Percentiles rank a stretch among this genome's conserved stretches.
Conservation (phyloP, 2,113 vertebrate genomes). For the Semicossyphus pulcher region DNA sequence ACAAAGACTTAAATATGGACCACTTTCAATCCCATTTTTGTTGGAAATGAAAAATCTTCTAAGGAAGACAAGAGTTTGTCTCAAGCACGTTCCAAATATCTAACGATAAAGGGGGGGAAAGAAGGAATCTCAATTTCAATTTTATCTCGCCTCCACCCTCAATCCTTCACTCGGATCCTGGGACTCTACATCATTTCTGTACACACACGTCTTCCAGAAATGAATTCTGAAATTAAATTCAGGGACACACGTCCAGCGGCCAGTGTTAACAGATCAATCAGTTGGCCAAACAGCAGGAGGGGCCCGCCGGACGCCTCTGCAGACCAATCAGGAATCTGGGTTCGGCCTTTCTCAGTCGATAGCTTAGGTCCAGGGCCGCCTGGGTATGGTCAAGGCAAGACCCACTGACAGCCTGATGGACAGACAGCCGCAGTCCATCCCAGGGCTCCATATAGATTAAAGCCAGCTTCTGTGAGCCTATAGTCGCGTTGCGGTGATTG, state of each 20-base stretch:
- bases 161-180: slow-evolving; percentile 57
- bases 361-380: slow-evolving; percentile 58
- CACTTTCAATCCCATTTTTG: slow-evolving; percentile 4
- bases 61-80: neutral
- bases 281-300: slow-evolving; percentile 77
- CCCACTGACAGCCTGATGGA: slow-evolving; percentile 69
- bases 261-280: slow-evolving; percentile 81
- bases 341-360: slow-evolving; percentile 62
- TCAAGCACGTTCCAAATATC: slow-evolving; percentile 32
- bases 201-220: slow-evolving; percentile 73
- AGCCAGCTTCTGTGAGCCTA: slow-evolving; percentile 72
- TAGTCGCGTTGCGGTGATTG: slow-evolving; percentile 72
- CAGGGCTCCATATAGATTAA: slow-evolving; percentile 75
- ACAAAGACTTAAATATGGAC: neutral
- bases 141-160: slow-evolving; percentile 39
- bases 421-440: slow-evolving; percentile 75
- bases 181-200: slow-evolving; percentile 77
- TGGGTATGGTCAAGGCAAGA: slow-evolving; percentile 67
- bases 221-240: slow-evolving; percentile 84
- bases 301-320: slow-evolving; percentile 46
- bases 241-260: slow-evolving; percentile 78
- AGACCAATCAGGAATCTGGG: slow-evolving; percentile 67
- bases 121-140: slow-evolving; percentile 59
- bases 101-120: neutral
- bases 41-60: slow-evolving; percentile 16